Conservation (phyloP, 1,140 invertebrate species). For the Anastrepha obliqua region DNA sequence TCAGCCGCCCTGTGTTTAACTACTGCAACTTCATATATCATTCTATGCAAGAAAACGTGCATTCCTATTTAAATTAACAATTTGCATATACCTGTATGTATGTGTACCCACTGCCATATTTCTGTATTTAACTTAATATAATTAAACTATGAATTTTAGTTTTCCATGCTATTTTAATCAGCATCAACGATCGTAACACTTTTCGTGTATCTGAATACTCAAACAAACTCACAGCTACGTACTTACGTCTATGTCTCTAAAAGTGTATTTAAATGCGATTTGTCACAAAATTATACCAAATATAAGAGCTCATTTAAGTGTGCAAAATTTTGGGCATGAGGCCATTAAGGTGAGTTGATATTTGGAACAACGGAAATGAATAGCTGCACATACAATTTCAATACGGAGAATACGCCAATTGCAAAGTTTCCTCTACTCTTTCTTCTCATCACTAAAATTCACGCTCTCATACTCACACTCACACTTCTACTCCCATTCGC, state of each 20-base stretch:
- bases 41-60: too few species aligned
- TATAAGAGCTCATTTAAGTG: neutral
- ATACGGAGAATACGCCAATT: neutral
- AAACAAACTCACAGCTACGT: neutral
- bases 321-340: neutral
- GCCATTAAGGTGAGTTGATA: constrained; percentile 1
- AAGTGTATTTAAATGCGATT: neutral
- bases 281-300: neutral
- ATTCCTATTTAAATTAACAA: too few species aligned
- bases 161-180: neutral
- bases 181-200: neutral
- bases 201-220: neutral
- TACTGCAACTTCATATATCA: too few species aligned
- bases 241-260: neutral
- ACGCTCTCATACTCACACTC: too few species aligned
- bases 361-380: constrained; percentile 21
- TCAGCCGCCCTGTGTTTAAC: too few species aligned
- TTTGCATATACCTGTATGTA: neutral
- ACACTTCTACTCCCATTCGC: too few species aligned
- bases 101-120: neutral
- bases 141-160: neutral
- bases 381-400: constrained; percentile 9
- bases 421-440: too few species aligned
- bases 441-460: too few species aligned
- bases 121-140: neutral